Evolutionary conservation across 2,113 vertebrate species (phyloP), one percentile per base, ranked within the genome.

Genomic region (Trichechus manatus): DNA sequence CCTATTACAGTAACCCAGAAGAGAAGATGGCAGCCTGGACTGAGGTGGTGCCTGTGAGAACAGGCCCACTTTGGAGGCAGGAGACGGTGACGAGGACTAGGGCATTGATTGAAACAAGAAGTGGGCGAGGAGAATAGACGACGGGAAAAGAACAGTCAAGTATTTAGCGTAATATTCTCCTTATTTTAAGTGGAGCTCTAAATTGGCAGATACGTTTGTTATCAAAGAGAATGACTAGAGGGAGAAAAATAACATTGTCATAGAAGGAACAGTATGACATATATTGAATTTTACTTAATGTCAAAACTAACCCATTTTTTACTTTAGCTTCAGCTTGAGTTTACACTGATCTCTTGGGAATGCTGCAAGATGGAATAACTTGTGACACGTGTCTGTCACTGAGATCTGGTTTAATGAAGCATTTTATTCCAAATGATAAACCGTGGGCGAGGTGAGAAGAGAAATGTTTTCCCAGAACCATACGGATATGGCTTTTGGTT

Each of bases 401-500:
- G 72, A 87, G 33, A n/a, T 85, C 63, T 1, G 0, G 39, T 89
- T 88, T 93, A 97, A 91, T 74, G 96, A 95, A 61, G 87, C 80
- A 92, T 94, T 98, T 95, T 94, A 83, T 85, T 97, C 95, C 93
- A 78, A 96, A 97, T 0, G 9, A 53, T 70, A 94, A 0, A 27
- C 36, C 50, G 23, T 70, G 5, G 85, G 36, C 0, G 1, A 91
- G 36, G 4, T 97, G 66, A 96, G 93, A 74, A 72, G 13, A 74
- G 90, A 97, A 97, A 90, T 39, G 27, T 95, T 93, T 77, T 66
- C 23, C 47, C 47, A 61, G 31, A 97, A 66, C 89, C 95, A 94
- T 13, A 42, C 0, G 14, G 72, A 93, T 23, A 44, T 50, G 61
- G 63, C 17, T 91, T 97, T 97, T 85, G 77, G 87, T 42, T 44